Percentiles rank a stretch among this genome's conserved stretches.
These are phyloP conservation scores for Rhinolophus ferrumequinum DNA, from an alignment of 2,113 vertebrate species.

Conservation along the genomic window DNA sequence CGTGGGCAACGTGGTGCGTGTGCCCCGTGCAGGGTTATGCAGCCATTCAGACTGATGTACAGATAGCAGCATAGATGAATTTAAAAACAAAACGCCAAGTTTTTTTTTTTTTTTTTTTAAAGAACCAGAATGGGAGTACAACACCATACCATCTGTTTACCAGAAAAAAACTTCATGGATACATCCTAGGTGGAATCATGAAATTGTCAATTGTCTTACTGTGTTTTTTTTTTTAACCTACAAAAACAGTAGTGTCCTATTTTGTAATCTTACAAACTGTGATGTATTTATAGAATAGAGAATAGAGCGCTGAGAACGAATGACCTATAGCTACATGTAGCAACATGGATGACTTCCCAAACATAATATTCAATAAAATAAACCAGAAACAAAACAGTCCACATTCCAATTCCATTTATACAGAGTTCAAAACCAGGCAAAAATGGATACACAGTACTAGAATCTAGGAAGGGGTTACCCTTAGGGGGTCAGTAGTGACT, in stretches of 20 bases:
- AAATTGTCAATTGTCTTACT: too few species aligned
- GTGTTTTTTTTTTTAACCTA: not conserved
- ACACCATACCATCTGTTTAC: rapidly evolving
- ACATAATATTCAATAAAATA: rapidly evolving
- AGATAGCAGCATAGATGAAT: rapidly evolving
- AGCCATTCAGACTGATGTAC: rapidly evolving
- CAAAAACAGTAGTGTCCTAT: not conserved
- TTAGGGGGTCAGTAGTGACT: not conserved
- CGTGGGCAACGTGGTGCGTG: rapidly evolving
- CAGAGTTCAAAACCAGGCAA: not conserved
- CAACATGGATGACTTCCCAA: rapidly evolving
- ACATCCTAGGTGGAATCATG: rapidly evolving
- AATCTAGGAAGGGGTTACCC: rapidly evolving
- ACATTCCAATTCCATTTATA: rapidly evolving
- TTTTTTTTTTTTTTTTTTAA: too few species aligned
- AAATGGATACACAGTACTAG: rapidly evolving
- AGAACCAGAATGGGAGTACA: too few species aligned
- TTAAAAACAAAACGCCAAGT: rapidly evolving
- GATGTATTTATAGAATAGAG: not conserved
- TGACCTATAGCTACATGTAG: rapidly evolving
- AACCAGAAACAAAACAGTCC: not conserved
- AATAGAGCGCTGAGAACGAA: rapidly evolving
- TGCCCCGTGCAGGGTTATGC: rapidly evolving
- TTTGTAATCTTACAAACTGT: rapidly evolving
- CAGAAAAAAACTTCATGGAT: rapidly evolving